Conservation (phyloP, 2,797 vertebrate genomes). For the Chiroxiphia lanceolata region DNA sequence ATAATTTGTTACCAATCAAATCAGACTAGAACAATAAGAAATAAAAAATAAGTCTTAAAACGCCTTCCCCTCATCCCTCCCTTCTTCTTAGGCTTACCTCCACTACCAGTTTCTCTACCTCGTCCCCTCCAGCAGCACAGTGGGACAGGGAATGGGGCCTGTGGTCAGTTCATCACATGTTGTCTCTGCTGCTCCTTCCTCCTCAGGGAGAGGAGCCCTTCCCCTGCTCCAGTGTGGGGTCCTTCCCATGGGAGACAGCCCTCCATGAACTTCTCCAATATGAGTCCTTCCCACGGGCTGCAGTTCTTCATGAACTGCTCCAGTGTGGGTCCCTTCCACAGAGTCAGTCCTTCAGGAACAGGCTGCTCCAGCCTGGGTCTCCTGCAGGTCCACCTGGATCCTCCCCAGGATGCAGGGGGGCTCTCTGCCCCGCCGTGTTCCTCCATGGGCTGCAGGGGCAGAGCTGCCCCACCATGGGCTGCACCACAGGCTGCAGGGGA, state of each 20-base stretch:
- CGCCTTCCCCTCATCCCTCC: not conserved
- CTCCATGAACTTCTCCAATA: not conserved
- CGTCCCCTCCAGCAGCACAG: not conserved
- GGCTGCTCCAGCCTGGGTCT: not conserved
- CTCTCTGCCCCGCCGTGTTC: not conserved
- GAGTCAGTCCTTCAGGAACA: not conserved
- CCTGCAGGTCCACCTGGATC: not conserved
- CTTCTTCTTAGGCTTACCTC: not conserved
- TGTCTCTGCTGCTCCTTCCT: not conserved
- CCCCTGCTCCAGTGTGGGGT: not conserved
- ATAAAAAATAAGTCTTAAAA: not conserved
- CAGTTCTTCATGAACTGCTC: not conserved
- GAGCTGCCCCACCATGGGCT: not conserved
- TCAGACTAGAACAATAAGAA: not conserved
- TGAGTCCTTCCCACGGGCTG: not conserved
- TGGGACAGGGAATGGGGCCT: not conserved
- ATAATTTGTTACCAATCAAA: not conserved
- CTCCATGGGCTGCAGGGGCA: not conserved
- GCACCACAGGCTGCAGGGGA: not conserved
- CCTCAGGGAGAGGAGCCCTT: not conserved
- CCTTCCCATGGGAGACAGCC: not conserved
- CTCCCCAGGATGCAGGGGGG: not conserved
- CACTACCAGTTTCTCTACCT: not conserved
- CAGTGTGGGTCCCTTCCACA: not conserved
- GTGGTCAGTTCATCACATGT: not conserved